Evolutionary conservation across 1,140 invertebrate genomes (phyloP).

Genomic region (Bemisia tabaci): DNA sequence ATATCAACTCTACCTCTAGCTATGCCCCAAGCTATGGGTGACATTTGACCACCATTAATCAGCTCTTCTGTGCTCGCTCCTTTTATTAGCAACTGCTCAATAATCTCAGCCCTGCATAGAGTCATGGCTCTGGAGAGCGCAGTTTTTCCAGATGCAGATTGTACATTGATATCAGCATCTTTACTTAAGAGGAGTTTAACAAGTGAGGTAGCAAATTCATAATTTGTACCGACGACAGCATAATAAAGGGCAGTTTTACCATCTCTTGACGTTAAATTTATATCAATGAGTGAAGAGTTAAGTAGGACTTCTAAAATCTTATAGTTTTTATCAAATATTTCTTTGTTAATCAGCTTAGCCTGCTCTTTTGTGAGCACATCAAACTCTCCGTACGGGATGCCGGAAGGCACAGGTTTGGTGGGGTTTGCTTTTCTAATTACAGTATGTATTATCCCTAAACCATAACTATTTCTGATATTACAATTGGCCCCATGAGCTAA

Average conservation of each 20-base stretch:
- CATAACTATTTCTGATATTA: background rate
- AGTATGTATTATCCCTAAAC: background rate
- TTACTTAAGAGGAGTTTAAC: background rate
- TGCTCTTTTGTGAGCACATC: background rate
- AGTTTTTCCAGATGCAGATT: background rate
- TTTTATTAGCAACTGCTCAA: background rate
- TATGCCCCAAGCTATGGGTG: background rate
- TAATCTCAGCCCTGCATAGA: background rate
- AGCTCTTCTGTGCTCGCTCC: background rate
- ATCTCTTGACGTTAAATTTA: background rate
- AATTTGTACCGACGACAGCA: background rate
- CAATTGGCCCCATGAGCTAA: background rate
- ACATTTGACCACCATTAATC: background rate
- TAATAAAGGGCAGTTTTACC: background rate
- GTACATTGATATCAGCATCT: background rate
- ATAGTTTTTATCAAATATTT: background rate
- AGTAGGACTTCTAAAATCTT: background rate
- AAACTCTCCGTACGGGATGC: too few species aligned
- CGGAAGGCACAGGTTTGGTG: too few species aligned
- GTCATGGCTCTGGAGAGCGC: background rate
- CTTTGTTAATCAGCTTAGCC: background rate
- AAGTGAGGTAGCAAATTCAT: background rate
- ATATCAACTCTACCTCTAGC: background rate
- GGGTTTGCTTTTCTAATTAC: background rate
- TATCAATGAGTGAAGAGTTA: background rate